These are phyloP conservation scores for Chromobotia macracanthus DNA, from an alignment of 2,797 vertebrate species.

Conservation along the genomic window DNA sequence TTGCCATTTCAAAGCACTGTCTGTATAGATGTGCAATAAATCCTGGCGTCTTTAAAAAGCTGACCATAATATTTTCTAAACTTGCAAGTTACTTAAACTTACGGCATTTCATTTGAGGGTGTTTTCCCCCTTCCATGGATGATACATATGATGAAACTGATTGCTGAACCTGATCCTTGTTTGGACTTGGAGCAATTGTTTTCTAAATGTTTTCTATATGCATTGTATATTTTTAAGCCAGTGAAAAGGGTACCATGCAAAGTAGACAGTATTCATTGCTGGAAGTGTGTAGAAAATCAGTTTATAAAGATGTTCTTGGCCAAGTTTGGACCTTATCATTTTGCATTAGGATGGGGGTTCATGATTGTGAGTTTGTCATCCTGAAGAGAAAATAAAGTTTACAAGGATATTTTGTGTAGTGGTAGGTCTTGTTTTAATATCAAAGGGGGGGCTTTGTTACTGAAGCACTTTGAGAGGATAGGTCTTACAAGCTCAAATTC, in stretches of 20 bases:
- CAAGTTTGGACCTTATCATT: slow-evolving; percentile 20
- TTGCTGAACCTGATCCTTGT: slow-evolving; percentile 67
- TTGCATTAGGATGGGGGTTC: not conserved
- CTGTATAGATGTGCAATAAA: slow-evolving; percentile 97
- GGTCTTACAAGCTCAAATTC: slow-evolving; percentile 2
- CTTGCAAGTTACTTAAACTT: too few species aligned
- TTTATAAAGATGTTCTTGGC: slow-evolving; percentile 57
- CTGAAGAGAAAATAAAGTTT: not conserved
- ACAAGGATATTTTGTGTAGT: not conserved
- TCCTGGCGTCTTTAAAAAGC: slow-evolving; percentile 83
- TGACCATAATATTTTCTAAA: slow-evolving; percentile 75
- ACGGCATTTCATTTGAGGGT: slow-evolving; percentile 67
- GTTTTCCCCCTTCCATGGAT: slow-evolving; percentile 22
- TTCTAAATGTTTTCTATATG: slow-evolving; percentile 76
- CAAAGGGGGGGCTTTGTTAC: slow-evolving; percentile 3
- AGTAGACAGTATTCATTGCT: slow-evolving; percentile 65
- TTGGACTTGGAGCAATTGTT: slow-evolving; percentile 60
- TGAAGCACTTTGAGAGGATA: slow-evolving; percentile 7
- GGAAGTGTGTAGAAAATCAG: not conserved
- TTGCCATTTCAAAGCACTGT: slow-evolving; percentile 85
- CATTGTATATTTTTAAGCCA: slow-evolving; percentile 75
- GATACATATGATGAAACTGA: slow-evolving; percentile 49
- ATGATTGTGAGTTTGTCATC: too few species aligned
- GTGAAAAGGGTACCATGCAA: slow-evolving; percentile 70
- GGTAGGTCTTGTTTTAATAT: slow-evolving; percentile 1